phyloP scores from a whole-genome alignment of 2,888 invertebrate genomes.

The Pseudococcus viburni region DNA sequence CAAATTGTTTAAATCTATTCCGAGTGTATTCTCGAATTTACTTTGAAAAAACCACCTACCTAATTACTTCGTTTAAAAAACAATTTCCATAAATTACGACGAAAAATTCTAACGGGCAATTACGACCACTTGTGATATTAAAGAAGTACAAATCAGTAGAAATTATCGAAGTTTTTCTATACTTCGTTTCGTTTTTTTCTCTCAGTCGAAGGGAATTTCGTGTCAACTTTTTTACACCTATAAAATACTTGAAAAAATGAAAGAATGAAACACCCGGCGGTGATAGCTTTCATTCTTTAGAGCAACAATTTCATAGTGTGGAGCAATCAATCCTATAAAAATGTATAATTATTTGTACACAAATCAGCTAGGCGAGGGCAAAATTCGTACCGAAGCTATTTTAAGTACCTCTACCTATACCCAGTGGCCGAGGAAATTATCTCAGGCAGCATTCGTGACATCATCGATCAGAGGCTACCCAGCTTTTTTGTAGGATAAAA shows the following conservation, averaged over 20 bases:
- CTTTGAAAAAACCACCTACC: background rate
- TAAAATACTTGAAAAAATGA: too few relatives aligned
- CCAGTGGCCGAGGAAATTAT: background rate
- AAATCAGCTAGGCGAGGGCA: too few relatives aligned
- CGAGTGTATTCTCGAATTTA: background rate
- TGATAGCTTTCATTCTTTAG: too few relatives aligned
- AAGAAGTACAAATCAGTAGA: background rate
- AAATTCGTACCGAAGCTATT: too few relatives aligned
- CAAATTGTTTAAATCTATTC: conserved; percentile 1
- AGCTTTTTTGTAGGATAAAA: too few relatives aligned
- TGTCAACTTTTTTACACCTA: background rate
- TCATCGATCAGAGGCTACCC: background rate
- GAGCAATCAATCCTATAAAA: too few relatives aligned
- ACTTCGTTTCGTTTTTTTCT: background rate
- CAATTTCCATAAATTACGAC: conserved; percentile 12
- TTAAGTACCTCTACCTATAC: background rate
- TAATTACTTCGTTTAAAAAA: conserved; percentile 16
- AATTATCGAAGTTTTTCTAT: background rate
- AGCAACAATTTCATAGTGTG: too few relatives aligned
- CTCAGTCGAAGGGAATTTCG: background rate
- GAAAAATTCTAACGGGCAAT: background rate
- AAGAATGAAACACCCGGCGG: too few relatives aligned
- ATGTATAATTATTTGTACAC: too few relatives aligned
- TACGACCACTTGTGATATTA: conserved; percentile 2
- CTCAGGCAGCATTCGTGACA: too few relatives aligned